These are phyloP conservation scores for Tholera decimalis DNA, from an alignment of 2,888 invertebrate genomes.

Conservation along the genomic window DNA sequence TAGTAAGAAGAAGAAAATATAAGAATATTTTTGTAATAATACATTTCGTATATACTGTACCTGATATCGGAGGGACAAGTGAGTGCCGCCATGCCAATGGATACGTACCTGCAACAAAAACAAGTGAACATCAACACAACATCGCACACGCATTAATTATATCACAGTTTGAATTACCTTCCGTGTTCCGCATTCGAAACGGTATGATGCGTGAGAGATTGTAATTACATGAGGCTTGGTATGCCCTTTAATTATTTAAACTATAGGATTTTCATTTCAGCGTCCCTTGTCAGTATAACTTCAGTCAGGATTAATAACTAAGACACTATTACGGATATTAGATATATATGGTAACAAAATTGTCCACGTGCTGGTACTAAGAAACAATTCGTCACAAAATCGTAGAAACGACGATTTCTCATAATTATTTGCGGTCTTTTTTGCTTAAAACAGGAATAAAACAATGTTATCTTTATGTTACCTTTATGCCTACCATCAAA, in stretches of 20 bases:
- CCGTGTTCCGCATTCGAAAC: conserved; percentile 57
- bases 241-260: not conserved
- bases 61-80: conserved; percentile 54
- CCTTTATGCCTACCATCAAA: conserved; percentile 29
- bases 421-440: not conserved
- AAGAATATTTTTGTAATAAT: conserved; percentile 17
- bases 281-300: not conserved
- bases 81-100: conserved; percentile 53
- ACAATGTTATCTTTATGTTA: not conserved
- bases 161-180: conserved; percentile 44
- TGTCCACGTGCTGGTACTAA: not conserved
- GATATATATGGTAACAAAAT: not conserved
- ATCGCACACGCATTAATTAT: conserved; percentile 47
- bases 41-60: conserved; percentile 47
- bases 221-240: conserved; percentile 36
- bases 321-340: not conserved
- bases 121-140: conserved; percentile 50
- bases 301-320: not conserved
- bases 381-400: not conserved
- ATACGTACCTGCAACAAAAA: conserved; percentile 79
- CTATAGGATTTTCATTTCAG: not conserved
- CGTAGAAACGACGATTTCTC: not conserved
- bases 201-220: conserved; percentile 38
- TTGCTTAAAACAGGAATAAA: not conserved
- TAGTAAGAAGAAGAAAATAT: conserved; percentile 10